Evolutionary conservation across 2,888 invertebrate genomes (phyloP).

Genomic region (Bellardia pandia): DNA sequence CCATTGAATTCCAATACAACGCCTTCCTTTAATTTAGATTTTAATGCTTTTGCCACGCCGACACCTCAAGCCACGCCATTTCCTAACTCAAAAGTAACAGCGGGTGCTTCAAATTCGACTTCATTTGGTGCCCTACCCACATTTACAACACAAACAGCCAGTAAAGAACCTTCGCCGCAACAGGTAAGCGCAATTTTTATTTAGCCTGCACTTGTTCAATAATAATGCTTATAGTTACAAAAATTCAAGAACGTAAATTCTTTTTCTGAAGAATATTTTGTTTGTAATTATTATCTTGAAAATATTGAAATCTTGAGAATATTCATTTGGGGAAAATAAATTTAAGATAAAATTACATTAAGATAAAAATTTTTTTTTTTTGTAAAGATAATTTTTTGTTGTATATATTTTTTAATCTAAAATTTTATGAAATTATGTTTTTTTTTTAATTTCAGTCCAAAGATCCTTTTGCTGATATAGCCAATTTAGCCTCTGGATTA

Average conservation of each 20-base stretch:
- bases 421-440: neutral
- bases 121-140: constrained; percentile 76
- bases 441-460: constrained; percentile 77
- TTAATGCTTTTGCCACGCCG: constrained; percentile 76
- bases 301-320: too few species aligned
- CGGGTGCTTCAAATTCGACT: constrained; percentile 65
- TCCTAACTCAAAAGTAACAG: constrained; percentile 51
- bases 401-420: neutral
- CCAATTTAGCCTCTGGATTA: constrained; percentile 84
- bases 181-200: constrained; percentile 79
- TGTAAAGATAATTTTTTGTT: neutral
- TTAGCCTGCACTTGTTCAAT: too few species aligned
- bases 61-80: constrained; percentile 74
- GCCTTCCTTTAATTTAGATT: constrained; percentile 76
- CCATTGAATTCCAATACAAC: constrained; percentile 79
- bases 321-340: too few species aligned
- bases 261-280: too few species aligned
- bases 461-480: constrained; percentile 91
- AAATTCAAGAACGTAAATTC: too few species aligned
- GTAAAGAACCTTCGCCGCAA: constrained; percentile 85
- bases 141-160: constrained; percentile 76
- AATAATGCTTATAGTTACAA: too few species aligned
- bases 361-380: constrained; percentile 73
- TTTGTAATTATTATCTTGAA: too few species aligned
- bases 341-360: too few species aligned